Conservation (phyloP, 2,113 vertebrate species). For the Chaetorhynchus papuensis region DNA sequence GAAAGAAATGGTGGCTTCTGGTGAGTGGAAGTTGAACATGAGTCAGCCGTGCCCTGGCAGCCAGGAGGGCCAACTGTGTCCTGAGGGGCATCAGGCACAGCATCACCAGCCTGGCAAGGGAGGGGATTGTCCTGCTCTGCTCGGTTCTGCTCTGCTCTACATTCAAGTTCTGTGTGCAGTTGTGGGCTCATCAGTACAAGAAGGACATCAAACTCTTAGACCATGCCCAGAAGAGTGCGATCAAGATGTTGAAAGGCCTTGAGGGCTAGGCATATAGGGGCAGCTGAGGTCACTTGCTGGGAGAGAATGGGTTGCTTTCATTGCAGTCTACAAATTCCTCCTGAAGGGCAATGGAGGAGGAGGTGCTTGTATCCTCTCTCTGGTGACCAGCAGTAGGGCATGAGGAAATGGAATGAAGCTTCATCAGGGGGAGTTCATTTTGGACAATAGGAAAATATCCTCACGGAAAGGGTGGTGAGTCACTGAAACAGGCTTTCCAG, state of each 20-base stretch:
- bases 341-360: accelerated
- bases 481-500: neutral
- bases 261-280: accelerated
- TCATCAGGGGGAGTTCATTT: neutral
- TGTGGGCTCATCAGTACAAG: neutral
- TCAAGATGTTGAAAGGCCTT: neutral
- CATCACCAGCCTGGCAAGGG: accelerated
- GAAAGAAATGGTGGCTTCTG: neutral
- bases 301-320: neutral
- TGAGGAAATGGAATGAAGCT: neutral
- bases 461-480: accelerated
- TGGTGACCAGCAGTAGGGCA: neutral
- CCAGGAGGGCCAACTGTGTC: neutral
- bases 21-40: neutral
- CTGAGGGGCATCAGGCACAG: neutral
- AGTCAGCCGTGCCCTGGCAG: neutral
- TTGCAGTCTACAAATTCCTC: neutral
- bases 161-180: neutral
- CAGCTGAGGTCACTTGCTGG: neutral
- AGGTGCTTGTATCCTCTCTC: neutral
- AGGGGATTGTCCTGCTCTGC: neutral
- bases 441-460: neutral
- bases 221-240: neutral
- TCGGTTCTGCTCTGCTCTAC: neutral
- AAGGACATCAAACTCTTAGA: too few species aligned